Percentiles rank a stretch among this genome's conserved stretches.
Evolutionary conservation across 1,140 invertebrate species (phyloP).

Genomic region (Drosophila kikkawai): DNA sequence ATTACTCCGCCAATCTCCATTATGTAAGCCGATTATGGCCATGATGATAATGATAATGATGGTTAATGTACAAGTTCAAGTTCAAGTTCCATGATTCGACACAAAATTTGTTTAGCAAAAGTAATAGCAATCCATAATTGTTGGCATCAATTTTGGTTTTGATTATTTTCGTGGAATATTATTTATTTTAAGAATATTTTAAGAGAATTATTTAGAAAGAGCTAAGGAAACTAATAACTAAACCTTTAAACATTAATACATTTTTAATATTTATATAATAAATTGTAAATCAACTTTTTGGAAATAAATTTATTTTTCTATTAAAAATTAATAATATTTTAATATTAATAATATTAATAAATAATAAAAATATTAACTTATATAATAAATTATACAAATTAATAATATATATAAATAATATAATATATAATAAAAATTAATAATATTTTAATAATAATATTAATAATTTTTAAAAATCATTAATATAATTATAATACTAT

Average conservation of each 20-base stretch:
- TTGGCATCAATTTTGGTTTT: neutral
- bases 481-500: too few species aligned
- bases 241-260: neutral
- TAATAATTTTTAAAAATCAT: neutral
- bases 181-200: neutral
- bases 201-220: neutral
- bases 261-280: too few species aligned
- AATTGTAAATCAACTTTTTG: neutral
- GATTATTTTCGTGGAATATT: slow-evolving; percentile 6
- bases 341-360: too few species aligned
- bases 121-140: slow-evolving; percentile 8
- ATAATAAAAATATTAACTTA: too few species aligned
- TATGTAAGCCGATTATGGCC: slow-evolving; percentile 44
- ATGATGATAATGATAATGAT: slow-evolving; percentile 3
- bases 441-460: too few species aligned
- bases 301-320: too few species aligned
- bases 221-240: neutral
- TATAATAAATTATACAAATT: too few species aligned
- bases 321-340: neutral
- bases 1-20: slow-evolving; percentile 20
- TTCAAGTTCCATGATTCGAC: slow-evolving; percentile 40
- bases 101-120: slow-evolving; percentile 4
- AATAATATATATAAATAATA: too few species aligned
- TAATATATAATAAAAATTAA: too few species aligned
- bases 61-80: slow-evolving; percentile 2